phyloP scores from a whole-genome alignment of 2,113 vertebrate genomes.

The Alethe castanea region DNA sequence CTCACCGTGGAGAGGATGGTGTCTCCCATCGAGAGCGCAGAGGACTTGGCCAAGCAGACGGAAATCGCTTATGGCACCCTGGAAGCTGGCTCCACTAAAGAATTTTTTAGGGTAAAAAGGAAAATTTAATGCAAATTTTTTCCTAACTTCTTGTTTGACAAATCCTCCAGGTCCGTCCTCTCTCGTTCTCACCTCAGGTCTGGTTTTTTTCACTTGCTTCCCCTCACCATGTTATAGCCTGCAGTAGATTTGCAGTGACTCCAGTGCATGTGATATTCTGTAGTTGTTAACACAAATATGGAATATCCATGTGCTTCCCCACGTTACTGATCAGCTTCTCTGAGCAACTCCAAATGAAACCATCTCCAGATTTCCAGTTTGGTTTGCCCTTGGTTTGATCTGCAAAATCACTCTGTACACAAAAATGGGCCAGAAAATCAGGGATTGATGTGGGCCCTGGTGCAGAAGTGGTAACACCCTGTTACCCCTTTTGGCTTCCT shows the following conservation, averaged over 20 bases:
- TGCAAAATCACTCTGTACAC: neutral
- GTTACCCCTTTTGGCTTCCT: neutral
- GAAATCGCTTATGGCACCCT: constrained; percentile 97
- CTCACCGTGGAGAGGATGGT: constrained; percentile 99
- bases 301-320: neutral
- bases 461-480: neutral
- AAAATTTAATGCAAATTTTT: neutral
- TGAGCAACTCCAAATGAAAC: constrained; percentile 19
- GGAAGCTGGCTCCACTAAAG: constrained; percentile 96
- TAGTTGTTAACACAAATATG: neutral
- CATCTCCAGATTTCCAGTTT: constrained; percentile 1
- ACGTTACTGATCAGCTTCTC: neutral
- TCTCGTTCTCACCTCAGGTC: neutral
- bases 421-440: neutral
- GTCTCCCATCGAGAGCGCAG: constrained; percentile 97
- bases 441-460: neutral
- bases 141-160: neutral
- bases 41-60: constrained; percentile 97
- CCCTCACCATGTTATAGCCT: neutral
- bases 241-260: neutral
- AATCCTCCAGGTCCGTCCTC: neutral
- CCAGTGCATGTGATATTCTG: neutral
- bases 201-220: neutral
- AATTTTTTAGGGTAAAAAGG: constrained; percentile 92
- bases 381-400: neutral